Base-by-base conservation (phyloP, 2,113 vertebrate species). In the Oncorhynchus nerka region DNA sequence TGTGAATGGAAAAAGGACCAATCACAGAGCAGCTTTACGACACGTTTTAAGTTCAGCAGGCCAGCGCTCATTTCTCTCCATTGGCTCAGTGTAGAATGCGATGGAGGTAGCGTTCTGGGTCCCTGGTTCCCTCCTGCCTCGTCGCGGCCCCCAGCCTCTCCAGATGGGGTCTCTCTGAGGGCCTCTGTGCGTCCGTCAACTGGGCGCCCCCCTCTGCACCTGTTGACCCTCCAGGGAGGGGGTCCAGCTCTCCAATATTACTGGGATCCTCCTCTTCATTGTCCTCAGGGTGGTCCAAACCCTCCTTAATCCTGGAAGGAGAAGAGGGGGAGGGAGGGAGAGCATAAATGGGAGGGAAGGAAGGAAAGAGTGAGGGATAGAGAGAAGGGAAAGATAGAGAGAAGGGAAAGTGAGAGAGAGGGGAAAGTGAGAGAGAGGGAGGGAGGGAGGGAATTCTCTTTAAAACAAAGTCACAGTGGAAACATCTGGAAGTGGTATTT, bases 31-130 rank as follows among this genome's bases (percentile, higher is more conserved):
- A 62, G 19, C 19, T n/a, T 62, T n/a, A n/a, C 6, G 4, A n/a
- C 16, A n/a, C 0, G 57, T 61, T n/a, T 15, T 6, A 61, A 15
- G 57, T 55, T 55, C 12, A 55, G 16, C 16, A 19, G 16, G 51
- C 19, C 51, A 55, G 12, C 1, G 51, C 12, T 15, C 39, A 45
- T 45, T 45, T 62, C 59, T n/a, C 59, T 62, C 59, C 12, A 7
- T 49, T n/a, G 16, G n/a, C 19, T 91, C 71, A 90, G 79, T 91
- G 91, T 49, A 90, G 83, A 74, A 93, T 85, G 34, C 79, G 88
- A 83, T 93, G 92, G 55, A 93, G 90, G 84, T 93, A 92, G 62
- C 80, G 89, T 13, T 93, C 91, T 4, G 89, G 81, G 79, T 91
- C 88, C 75, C 82, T 86, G 22, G 66, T 24, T 19, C 61, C 49